Evolutionary conservation across 2,888 invertebrate genomes (phyloP).

Genomic region (Eupsilia transversa): DNA sequence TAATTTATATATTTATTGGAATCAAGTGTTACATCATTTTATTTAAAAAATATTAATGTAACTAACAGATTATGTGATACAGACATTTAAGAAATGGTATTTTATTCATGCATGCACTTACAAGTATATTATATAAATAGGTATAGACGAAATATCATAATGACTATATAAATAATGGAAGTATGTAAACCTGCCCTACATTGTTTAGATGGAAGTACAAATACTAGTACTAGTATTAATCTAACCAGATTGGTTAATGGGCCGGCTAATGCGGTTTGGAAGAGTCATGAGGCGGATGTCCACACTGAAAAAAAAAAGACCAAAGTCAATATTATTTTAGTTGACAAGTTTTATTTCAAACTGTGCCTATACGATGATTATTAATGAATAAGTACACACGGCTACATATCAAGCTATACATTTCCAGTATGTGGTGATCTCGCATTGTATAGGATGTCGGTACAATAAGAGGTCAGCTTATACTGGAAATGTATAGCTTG

Average conservation of each 20-base stretch:
- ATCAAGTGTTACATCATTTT: constrained; percentile 37
- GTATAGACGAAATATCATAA: constrained; percentile 59
- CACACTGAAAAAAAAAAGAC: constrained; percentile 83
- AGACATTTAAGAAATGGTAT: constrained; percentile 46
- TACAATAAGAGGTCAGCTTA: too few species aligned
- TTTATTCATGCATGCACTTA: constrained; percentile 47
- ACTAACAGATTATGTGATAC: constrained; percentile 34
- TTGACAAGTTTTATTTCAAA: background rate
- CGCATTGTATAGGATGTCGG: too few species aligned
- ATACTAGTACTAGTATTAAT: constrained; percentile 20
- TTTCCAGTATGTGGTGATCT: too few species aligned
- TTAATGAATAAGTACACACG: too few species aligned
- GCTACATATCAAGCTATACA: too few species aligned
- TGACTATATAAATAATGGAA: constrained; percentile 52
- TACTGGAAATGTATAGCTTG: too few species aligned
- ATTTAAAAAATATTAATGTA: constrained; percentile 35
- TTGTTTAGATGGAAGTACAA: constrained; percentile 11
- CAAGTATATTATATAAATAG: constrained; percentile 44
- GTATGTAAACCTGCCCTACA: constrained; percentile 25
- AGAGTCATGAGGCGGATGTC: constrained; percentile 93
- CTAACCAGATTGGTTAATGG: constrained; percentile 82
- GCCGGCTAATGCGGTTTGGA: constrained; percentile 92
- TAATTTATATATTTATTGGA: constrained; percentile 30
- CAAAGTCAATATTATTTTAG: background rate
- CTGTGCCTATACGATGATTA: background rate